A percentile compares a stretch with the other conserved stretches of the same genome.
phyloP scores from a whole-genome alignment of 2,797 vertebrate species.

The Scleropages formosus region DNA sequence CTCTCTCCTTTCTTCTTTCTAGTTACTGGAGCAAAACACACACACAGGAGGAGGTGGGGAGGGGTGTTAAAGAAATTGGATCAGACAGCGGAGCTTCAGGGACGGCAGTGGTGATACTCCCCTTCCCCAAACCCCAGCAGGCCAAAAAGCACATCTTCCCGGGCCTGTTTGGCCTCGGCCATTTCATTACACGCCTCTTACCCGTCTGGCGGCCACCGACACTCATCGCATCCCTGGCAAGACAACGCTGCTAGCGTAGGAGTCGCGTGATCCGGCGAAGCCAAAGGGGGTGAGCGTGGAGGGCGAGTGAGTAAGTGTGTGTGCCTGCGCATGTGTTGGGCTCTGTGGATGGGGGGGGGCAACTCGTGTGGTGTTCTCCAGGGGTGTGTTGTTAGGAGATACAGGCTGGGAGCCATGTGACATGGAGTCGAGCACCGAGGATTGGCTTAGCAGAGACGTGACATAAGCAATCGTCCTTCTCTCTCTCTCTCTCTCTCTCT shows the following conservation, averaged over 20 bases:
- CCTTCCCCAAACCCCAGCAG: background rate
- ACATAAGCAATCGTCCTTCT: slow-evolving; percentile 63
- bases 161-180: background rate
- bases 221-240: background rate
- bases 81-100: background rate
- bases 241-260: background rate
- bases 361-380: slow-evolving; percentile 24
- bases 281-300: background rate
- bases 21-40: background rate
- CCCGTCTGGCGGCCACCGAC: background rate
- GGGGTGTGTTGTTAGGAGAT: slow-evolving; percentile 28
- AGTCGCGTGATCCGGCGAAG: slow-evolving; percentile 7
- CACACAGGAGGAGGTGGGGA: background rate
- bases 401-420: slow-evolving; percentile 60
- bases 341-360: background rate
- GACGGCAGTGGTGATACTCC: background rate
- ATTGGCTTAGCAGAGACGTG: slow-evolving; percentile 70
- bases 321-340: background rate
- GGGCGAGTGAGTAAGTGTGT: background rate
- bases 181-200: background rate
- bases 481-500: slow-evolving; percentile 45
- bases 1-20: background rate
- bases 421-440: slow-evolving; percentile 45
- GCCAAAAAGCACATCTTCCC: background rate
- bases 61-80: background rate